These are phyloP conservation scores for Drosophila ezoana DNA, from an alignment of 2,888 invertebrate species.

Conservation along the genomic window DNA sequence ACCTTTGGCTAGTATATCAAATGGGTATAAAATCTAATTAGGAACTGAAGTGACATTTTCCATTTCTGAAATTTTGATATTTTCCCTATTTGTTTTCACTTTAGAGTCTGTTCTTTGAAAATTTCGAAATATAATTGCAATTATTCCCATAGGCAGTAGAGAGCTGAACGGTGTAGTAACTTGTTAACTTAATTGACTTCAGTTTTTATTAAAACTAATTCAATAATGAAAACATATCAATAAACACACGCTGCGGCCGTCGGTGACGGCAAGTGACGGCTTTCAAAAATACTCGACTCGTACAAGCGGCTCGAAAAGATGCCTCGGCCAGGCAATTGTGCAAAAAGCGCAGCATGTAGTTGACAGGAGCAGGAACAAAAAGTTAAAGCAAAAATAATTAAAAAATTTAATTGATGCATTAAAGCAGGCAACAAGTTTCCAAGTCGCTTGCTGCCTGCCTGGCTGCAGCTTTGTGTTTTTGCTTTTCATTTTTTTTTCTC, in stretches of 20 bases:
- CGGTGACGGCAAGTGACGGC: slow-evolving; percentile 58
- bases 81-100: slow-evolving; percentile 13
- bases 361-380: slow-evolving; percentile 74
- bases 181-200: slow-evolving; percentile 73
- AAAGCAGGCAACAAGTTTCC: slow-evolving; percentile 72
- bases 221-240: slow-evolving; percentile 81
- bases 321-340: slow-evolving; percentile 32
- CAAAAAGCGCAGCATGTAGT: slow-evolving; percentile 70
- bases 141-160: slow-evolving; percentile 43
- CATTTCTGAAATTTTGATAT: neutral
- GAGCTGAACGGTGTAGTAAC: slow-evolving; percentile 21
- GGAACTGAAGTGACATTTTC: slow-evolving; percentile 6
- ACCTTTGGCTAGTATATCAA: slow-evolving; percentile 19
- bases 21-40: slow-evolving; percentile 35
- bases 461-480: slow-evolving; percentile 37
- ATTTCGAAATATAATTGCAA: slow-evolving; percentile 41
- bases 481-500: slow-evolving; percentile 21
- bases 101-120: slow-evolving; percentile 9
- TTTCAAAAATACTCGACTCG: slow-evolving; percentile 66
- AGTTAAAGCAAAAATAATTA: slow-evolving; percentile 67
- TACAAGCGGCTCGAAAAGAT: slow-evolving; percentile 46
- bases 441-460: slow-evolving; percentile 26
- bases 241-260: slow-evolving; percentile 66
- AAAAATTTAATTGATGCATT: slow-evolving; percentile 80
- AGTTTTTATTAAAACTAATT: slow-evolving; percentile 71